Evolutionary conservation across 2,113 vertebrate species (phyloP), one percentile per base, ranked within the genome.

Genomic region (Pongo pygmaeus): DNA sequence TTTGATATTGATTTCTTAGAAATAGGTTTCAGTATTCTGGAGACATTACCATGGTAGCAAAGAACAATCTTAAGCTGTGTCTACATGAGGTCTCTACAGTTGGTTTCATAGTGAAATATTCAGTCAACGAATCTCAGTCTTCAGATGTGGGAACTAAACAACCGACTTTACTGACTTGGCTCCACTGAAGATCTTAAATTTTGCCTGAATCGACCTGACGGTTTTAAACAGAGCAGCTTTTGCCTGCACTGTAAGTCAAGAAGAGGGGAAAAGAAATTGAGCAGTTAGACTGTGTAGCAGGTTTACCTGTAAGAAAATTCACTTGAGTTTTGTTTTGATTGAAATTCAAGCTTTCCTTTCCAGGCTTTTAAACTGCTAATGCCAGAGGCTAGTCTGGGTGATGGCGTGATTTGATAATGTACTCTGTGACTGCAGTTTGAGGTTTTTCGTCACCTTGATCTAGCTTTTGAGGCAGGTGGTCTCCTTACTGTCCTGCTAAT

Each of bases 1-100:
- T 84, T 75, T 11, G 2, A 18, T 94, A 94, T n/a, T 55, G 84
- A 95, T 93, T 93, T 93, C 77, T 89, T 93, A 25, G 84, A 89
- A 94, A 64, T 16, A 70, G 64, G 38, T 64, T 85, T 77, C 57
- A 50, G 74, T 80, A 69, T 92, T 94, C 35, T 52, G 27, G 80
- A 72, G 64, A 55, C 75, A 72, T 61, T 77, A 43, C 46, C 20
- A 17, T 72, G 25, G 30, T 84, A 81, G 78, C 14, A 89, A 64
- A 75, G 84, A 69, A 38, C 20, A 72, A 5, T 69, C 64, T 35
- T 94, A 57, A 79, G 38, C 40, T 43, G 8, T 78, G 32, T 89
- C 81, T 50, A 75, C 55, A 9, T 8, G 78, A 75, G 78, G 25
- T 90, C 77, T 89, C 74, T 69, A 25, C 27, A 17, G 12, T 9